These are phyloP conservation scores for Tautogolabrus adspersus DNA, from an alignment of 2,113 vertebrate genomes.

Conservation along the genomic window DNA sequence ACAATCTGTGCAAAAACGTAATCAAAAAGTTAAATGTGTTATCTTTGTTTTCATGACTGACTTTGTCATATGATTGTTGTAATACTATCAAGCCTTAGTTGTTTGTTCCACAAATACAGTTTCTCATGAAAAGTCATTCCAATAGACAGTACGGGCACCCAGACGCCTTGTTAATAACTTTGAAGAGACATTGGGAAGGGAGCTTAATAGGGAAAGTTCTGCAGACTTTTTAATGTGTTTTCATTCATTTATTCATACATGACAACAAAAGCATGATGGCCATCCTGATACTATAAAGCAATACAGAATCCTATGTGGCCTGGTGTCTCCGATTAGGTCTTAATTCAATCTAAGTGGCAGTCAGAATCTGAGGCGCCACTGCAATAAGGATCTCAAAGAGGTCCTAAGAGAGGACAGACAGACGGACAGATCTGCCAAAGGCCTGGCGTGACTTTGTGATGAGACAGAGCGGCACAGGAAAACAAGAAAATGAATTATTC, in stretches of 20 bases:
- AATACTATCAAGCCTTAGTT: conserved; percentile 51
- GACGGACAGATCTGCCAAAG: conserved; percentile 68
- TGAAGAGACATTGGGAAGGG: conserved; percentile 27
- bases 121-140: conserved; percentile 49
- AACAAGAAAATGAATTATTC: conserved; percentile 67
- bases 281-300: conserved; percentile 69
- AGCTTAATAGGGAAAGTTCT: conserved; percentile 45
- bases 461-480: conserved; percentile 30
- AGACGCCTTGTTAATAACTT: conserved; percentile 44
- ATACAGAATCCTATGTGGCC: conserved; percentile 66
- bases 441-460: conserved; percentile 69
- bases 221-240: conserved; percentile 55
- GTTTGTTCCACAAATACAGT: conserved; percentile 43
- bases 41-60: background rate
- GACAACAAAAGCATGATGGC: conserved; percentile 65
- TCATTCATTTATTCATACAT: conserved; percentile 59
- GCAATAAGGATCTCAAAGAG: conserved; percentile 74
- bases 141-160: conserved; percentile 21
- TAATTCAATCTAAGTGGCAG: conserved; percentile 78
- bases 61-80: conserved; percentile 42
- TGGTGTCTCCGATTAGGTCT: conserved; percentile 79
- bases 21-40: background rate
- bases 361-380: conserved; percentile 79
- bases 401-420: conserved; percentile 64
- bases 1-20: no score